phyloP scores from a whole-genome alignment of 2,888 invertebrate species.

The Pammene fasciana region DNA sequence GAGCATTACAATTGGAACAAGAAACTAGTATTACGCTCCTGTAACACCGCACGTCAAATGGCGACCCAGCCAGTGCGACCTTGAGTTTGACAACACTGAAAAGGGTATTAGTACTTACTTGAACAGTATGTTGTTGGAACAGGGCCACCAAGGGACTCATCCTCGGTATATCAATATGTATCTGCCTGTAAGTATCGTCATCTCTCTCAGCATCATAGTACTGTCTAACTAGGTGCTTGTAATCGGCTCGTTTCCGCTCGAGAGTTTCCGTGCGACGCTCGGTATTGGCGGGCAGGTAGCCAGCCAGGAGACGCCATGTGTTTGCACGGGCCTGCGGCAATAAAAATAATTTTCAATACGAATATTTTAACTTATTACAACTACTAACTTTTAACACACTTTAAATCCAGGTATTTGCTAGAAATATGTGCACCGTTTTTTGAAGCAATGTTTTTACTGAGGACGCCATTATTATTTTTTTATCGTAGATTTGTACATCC shows the following conservation, averaged over 20 bases:
- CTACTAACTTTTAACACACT: too few relatives aligned
- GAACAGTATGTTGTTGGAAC: conserved; percentile 97
- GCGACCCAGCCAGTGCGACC: too few relatives aligned
- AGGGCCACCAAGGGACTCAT: conserved; percentile 99
- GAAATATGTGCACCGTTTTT: too few relatives aligned
- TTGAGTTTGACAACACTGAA: too few relatives aligned
- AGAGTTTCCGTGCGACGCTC: conserved; percentile 94
- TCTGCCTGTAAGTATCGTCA: conserved; percentile 95
- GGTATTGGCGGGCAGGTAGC: conserved; percentile 96
- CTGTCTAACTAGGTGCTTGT: conserved; percentile 96
- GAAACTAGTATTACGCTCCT: too few relatives aligned
- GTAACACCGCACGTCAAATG: too few relatives aligned
- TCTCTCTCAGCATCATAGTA: conserved; percentile 95
- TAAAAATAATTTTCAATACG: not conserved
- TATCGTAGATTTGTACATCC: too few relatives aligned
- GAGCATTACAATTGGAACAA: too few relatives aligned
- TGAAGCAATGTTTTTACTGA: too few relatives aligned
- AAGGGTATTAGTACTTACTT: conserved; percentile 57
- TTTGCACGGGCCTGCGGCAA: conserved; percentile 81
- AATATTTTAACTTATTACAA: too few relatives aligned
- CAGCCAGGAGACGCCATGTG: conserved; percentile 88
- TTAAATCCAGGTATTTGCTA: too few relatives aligned
- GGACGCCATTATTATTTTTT: too few relatives aligned
- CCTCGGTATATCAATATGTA: conserved; percentile 99
- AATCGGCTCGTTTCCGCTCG: conserved; percentile 96